These are phyloP conservation scores for Cyprinus carpio DNA, from an alignment of 2,113 vertebrate genomes.

Conservation along the genomic window DNA sequence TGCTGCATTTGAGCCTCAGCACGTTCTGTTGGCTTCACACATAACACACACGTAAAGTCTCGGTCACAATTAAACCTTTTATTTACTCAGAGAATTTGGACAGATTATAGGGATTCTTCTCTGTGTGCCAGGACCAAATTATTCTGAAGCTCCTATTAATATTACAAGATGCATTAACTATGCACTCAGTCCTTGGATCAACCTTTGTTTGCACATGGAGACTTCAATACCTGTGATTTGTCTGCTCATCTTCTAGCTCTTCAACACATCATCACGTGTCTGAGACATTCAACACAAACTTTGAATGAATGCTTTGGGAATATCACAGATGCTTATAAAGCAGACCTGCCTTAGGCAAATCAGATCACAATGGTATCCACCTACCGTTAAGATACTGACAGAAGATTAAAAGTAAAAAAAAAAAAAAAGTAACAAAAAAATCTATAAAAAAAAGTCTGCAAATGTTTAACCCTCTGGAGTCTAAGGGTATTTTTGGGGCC, in stretches of 20 bases:
- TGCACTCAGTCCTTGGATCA: not conserved
- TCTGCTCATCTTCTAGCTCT: not conserved
- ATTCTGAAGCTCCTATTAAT: not conserved
- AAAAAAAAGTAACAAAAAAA: too few relatives aligned
- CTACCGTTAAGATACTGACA: not conserved
- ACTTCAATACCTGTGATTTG: not conserved
- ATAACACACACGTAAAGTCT: not conserved
- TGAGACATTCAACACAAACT: not conserved
- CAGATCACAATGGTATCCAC: not conserved
- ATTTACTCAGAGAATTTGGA: not conserved
- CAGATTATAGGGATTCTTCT: not conserved
- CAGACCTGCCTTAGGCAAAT: slow-evolving; percentile 6
- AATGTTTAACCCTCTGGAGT: too few relatives aligned
- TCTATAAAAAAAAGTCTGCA: too few relatives aligned
- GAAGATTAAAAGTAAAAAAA: not conserved
- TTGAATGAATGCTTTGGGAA: not conserved
- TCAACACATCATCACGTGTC: not conserved
- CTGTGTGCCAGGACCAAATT: not conserved
- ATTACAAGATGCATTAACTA: not conserved
- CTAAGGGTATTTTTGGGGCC: too few relatives aligned
- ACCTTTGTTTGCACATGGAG: not conserved
- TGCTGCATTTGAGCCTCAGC: not conserved
- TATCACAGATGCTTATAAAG: not conserved
- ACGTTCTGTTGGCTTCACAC: not conserved
- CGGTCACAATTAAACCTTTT: not conserved